Evolutionary conservation across 2,113 vertebrate genomes (phyloP).

Genomic region (Martes martes): DNA sequence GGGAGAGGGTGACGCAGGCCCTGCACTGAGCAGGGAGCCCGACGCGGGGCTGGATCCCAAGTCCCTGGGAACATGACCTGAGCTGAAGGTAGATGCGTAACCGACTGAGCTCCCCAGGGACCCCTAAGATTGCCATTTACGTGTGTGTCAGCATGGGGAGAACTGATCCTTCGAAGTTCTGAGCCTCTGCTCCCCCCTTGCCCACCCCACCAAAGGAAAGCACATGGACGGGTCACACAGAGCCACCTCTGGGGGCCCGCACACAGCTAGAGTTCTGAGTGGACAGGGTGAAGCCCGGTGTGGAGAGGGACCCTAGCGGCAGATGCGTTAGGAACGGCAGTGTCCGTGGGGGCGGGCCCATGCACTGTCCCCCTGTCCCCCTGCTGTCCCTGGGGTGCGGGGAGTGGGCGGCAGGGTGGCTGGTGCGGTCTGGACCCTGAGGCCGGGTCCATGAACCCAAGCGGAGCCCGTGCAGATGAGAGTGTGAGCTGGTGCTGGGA

Average conservation of each 20-base stretch:
- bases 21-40: too few species aligned
- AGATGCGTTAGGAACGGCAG: background rate
- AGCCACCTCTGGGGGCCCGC: rapidly evolving
- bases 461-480: rapidly evolving
- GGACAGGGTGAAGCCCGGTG: rapidly evolving
- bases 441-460: background rate
- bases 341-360: background rate
- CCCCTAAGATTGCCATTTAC: background rate
- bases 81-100: too few species aligned
- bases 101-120: too few species aligned
- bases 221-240: rapidly evolving
- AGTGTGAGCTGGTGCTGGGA: rapidly evolving
- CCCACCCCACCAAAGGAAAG: rapidly evolving
- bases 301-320: background rate
- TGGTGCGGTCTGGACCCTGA: rapidly evolving
- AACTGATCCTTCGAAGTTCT: rapidly evolving
- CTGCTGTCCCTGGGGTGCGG: rapidly evolving
- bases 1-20: too few species aligned
- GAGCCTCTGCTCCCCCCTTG: background rate
- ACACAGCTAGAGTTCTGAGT: rapidly evolving
- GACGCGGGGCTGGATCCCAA: too few species aligned
- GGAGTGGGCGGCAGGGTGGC: background rate
- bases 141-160: rapidly evolving
- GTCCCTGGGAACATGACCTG: too few species aligned
- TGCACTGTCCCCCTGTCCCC: rapidly evolving